Conservation (phyloP, 2,888 invertebrate species). For the Torymus texanus region DNA sequence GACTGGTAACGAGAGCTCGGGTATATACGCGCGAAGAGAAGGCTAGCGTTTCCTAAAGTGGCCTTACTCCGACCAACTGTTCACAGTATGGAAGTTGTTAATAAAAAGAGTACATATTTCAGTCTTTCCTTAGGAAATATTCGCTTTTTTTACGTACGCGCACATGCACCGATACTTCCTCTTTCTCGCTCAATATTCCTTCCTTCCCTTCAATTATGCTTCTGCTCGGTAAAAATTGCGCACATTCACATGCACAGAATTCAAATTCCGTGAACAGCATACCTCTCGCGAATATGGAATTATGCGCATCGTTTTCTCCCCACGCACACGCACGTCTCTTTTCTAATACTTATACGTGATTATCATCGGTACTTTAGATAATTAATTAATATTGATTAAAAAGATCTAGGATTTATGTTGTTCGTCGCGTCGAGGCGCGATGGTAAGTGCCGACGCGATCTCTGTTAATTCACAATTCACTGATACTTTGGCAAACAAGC, state of each 20-base stretch:
- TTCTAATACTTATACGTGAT: conserved; percentile 42
- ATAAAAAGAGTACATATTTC: conserved; percentile 44
- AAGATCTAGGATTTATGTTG: conserved; percentile 34
- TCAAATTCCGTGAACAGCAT: conserved; percentile 28
- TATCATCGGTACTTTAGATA: conserved; percentile 47
- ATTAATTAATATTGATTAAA: conserved; percentile 39
- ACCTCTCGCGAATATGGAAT: conserved; percentile 33
- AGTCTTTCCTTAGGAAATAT: conserved; percentile 54
- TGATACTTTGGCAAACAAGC: conserved; percentile 53
- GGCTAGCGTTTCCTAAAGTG: conserved; percentile 39
- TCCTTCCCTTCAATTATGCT: too few relatives aligned
- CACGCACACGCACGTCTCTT: conserved; percentile 31
- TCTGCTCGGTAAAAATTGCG: not conserved
- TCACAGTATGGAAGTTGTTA: conserved; percentile 40
- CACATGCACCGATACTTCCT: conserved; percentile 26
- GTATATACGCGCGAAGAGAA: conserved; percentile 35
- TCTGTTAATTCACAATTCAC: conserved; percentile 25
- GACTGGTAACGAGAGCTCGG: conserved; percentile 47
- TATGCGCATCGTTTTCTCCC: conserved; percentile 3
- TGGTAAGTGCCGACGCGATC: conserved; percentile 17
- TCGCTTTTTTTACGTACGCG: conserved; percentile 25
- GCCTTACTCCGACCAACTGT: conserved; percentile 35
- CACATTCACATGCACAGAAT: conserved; percentile 17
- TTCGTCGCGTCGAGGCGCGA: conserved; percentile 8
- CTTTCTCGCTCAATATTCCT: conserved; percentile 11